These are phyloP conservation scores for Ips typographus DNA, from an alignment of 1,140 invertebrate species.

Conservation along the genomic window DNA sequence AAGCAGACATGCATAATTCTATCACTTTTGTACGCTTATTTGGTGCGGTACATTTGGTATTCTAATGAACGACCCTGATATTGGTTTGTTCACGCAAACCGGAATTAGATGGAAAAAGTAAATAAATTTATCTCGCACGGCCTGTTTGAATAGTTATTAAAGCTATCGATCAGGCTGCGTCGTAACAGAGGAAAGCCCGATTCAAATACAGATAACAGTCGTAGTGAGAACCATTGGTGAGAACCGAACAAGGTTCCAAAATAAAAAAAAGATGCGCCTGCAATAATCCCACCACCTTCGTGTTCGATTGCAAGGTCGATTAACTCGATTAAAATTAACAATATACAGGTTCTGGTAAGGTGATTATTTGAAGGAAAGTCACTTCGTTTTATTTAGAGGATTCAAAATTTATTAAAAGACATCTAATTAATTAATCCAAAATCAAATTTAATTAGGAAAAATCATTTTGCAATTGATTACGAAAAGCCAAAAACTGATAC, in stretches of 20 bases:
- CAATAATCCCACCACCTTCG: neutral
- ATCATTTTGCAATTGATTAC: neutral
- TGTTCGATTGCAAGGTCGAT: neutral
- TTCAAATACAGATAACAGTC: slow-evolving; percentile 20
- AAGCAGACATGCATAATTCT: slow-evolving; percentile 5
- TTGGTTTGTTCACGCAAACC: neutral
- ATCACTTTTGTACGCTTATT: slow-evolving; percentile 4
- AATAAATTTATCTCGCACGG: neutral
- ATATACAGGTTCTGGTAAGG: neutral
- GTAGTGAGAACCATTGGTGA: slow-evolving; percentile 4
- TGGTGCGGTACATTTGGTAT: slow-evolving; percentile 1
- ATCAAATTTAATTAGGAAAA: neutral
- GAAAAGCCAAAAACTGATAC: neutral
- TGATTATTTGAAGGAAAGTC: no score
- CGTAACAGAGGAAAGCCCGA: slow-evolving; percentile 12
- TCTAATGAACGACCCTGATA: neutral
- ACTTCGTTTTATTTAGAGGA: no score
- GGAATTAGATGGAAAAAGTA: neutral
- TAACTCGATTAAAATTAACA: neutral
- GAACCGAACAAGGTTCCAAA: neutral
- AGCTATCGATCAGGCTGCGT: slow-evolving; percentile 19
- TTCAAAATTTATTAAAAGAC: neutral
- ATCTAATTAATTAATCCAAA: neutral
- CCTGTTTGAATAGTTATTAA: slow-evolving; percentile 7
- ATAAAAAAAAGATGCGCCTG: neutral